These are phyloP conservation scores for Tipula confusa DNA, from an alignment of 2,888 invertebrate genomes.

Conservation along the genomic window DNA sequence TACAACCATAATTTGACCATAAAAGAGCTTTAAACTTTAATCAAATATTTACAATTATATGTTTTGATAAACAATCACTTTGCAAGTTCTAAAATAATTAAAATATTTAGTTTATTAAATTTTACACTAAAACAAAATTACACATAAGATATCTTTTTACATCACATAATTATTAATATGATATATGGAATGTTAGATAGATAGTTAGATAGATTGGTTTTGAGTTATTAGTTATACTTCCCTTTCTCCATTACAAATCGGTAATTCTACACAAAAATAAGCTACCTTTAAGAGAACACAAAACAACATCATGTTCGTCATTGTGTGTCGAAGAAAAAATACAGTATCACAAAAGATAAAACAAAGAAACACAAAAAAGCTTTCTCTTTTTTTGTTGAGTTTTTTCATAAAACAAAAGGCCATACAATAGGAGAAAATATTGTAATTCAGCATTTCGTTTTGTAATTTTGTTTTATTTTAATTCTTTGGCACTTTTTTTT, in stretches of 20 bases:
- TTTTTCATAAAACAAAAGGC: background rate
- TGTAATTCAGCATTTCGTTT: background rate
- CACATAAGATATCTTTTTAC: background rate
- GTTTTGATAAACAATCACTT: too few species aligned
- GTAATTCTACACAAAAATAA: background rate
- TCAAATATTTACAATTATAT: too few species aligned
- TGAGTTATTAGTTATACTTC: background rate
- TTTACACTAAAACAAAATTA: too few species aligned
- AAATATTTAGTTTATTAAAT: too few species aligned
- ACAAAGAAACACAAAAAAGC: background rate
- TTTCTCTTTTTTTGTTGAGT: slow-evolving; percentile 4
- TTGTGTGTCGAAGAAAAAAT: background rate
- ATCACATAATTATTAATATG: background rate
- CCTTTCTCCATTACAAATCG: background rate
- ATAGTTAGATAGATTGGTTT: background rate
- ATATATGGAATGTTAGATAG: background rate
- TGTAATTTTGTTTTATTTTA: slow-evolving; percentile 20
- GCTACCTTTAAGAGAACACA: background rate
- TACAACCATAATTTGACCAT: too few species aligned
- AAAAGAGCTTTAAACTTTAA: too few species aligned
- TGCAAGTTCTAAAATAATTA: too few species aligned
- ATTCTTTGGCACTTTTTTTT: background rate
- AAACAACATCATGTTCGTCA: background rate
- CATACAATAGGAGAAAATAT: background rate
- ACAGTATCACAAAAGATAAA: background rate